Base-by-base conservation (phyloP, 1,140 invertebrate genomes). In the Hormaphis cornu region DNA sequence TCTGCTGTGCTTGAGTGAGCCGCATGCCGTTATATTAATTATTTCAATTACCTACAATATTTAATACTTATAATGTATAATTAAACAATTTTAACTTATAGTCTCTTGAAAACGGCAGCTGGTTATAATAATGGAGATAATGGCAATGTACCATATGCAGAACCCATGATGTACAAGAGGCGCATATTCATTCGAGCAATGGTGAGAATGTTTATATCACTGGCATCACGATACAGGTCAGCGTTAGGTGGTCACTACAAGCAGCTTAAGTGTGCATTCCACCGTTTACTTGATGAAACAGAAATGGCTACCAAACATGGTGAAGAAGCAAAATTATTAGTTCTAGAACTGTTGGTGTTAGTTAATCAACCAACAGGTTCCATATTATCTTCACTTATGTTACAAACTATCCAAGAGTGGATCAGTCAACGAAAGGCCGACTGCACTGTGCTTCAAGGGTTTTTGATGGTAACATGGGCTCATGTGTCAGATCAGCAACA, bases 61-160 rank as follows among this genome's bases (percentile, higher is more conserved):
- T 14, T 53, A 40, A 53, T 53, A 35, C 20, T 63, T 50, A 7
- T 10, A 6, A 33, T 46, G n/a, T n/a, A n/a, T n/a, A n/a, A n/a
- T n/a, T n/a, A 53, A 37, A 63, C 1, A 37, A 58, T n/a, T 26
- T 61, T n/a, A 53, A 24, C 14, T 46, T 35, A n/a, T 50, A 87
- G 84, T 72, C 75, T 87, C 56, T 74, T 87, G 54, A 83, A 86
- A 75, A 74, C 81, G 48, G 83, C 81, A n/a, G 83, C 84, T 56
- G 84, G 82, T 10, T 86, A 85, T 73, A 77, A 79, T 66, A 73
- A 75, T 72, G 77, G 72, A 22, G 72, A 76, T 61, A 78, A 72
- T 8, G n/a, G n/a, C 12, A 75, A 78, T 63, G 79, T 77, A 76
- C 81, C 83, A 76, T 77, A 77, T 52, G 18, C 44, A 1, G 61